Evolutionary conservation across 2,797 vertebrate genomes (phyloP).

Genomic region (Danio tinwini): DNA sequence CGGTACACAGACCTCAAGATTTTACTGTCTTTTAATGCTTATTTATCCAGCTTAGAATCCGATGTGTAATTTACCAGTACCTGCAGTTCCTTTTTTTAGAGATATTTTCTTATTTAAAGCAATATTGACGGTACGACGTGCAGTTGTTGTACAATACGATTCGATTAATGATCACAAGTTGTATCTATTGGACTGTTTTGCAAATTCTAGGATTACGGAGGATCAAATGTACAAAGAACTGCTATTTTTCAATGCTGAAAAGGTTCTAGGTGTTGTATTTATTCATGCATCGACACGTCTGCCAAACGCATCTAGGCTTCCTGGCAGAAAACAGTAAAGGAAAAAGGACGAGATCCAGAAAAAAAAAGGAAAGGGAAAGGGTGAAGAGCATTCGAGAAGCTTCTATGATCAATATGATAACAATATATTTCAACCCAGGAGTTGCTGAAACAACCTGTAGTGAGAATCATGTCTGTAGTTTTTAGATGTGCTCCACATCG

Average conservation of each 20-base stretch:
- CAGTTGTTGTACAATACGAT: slow-evolving; percentile 85
- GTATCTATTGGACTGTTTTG: slow-evolving; percentile 91
- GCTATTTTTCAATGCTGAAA: slow-evolving; percentile 91
- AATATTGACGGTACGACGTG: slow-evolving; percentile 86
- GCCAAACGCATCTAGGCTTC: slow-evolving; percentile 82
- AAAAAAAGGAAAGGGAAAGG: slow-evolving; percentile 68
- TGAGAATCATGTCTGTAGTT: slow-evolving; percentile 98
- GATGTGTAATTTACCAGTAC: slow-evolving; percentile 78
- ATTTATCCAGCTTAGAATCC: slow-evolving; percentile 49
- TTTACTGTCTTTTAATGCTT: slow-evolving; percentile 76
- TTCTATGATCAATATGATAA: slow-evolving; percentile 67
- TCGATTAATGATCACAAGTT: slow-evolving; percentile 89
- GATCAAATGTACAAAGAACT: slow-evolving; percentile 79
- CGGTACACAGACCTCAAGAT: slow-evolving; percentile 70
- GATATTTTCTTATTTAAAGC: slow-evolving; percentile 87
- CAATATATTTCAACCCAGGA: slow-evolving; percentile 82
- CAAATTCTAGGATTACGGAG: slow-evolving; percentile 79
- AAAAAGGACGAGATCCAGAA: slow-evolving; percentile 62
- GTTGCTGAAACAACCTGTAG: slow-evolving; percentile 92
- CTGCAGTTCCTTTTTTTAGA: slow-evolving; percentile 73
- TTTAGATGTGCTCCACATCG: slow-evolving; percentile 99
- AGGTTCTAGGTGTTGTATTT: slow-evolving; percentile 90
- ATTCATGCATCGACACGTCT: slow-evolving; percentile 90
- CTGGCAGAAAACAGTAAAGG: slow-evolving; percentile 78
- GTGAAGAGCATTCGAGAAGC: slow-evolving; percentile 79